Base-by-base conservation (phyloP, 1,140 invertebrate genomes). In the Helicoverpa zea region DNA sequence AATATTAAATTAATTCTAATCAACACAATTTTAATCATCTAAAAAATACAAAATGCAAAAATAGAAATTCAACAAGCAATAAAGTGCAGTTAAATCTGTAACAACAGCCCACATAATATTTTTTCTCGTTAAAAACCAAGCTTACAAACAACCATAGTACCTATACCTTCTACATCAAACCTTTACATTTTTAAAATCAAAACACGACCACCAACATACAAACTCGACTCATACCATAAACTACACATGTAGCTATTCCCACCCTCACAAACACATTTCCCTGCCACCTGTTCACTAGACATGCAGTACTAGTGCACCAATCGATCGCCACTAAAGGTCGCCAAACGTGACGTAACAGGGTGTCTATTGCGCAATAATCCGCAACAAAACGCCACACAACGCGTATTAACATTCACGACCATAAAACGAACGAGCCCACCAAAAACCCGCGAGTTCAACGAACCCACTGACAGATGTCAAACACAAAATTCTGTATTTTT, bases 281-380 rank as follows among this genome's bases (percentile, higher is more conserved):
- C 64, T 49, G 43, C 58, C 75, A 77, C 75, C 75, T 77, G 75
- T 77, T 77, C 59, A 29, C 23, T 14, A 63, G 23, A 76, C 59
- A 51, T 63, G 74, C 75, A 64, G 74, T 68, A 66, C n/a, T 54
- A 47, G 51, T 79, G 64, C 63, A 74, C 47, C 68, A 90, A 94
- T 91, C 89, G 92, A 92, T 93, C 79, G 80, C 63, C 80, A 81
- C 85, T 89, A 91, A 93, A 94, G 93, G 93, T 94, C 92, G 85
- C 88, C 64, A 68, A 66, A 68, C n/a, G 2, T 94, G 91, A 94
- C 93, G 92, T 90, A 94, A 93, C 86, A 72, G 89, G 88, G 88
- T 66, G 86, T 81, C 68, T 84, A 80, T 94, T 94, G 91, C 93
- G 91, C 92, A 94, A 94, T 85, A 76, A 59, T 68, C 84, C 90